phyloP scores from a whole-genome alignment of 2,113 vertebrate species.

The Nibea albiflora region DNA sequence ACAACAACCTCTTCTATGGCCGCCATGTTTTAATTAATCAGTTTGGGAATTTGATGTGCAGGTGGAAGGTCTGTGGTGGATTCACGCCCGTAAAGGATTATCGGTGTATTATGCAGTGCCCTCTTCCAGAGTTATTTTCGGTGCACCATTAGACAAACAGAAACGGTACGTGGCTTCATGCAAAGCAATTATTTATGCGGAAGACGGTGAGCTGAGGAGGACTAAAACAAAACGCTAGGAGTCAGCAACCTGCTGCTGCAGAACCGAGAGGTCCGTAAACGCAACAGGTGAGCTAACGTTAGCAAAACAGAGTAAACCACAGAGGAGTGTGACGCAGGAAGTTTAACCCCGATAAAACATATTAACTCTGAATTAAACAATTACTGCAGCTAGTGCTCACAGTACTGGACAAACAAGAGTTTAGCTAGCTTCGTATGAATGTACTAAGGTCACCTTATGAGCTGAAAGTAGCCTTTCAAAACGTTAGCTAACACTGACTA shows the following conservation, averaged over 20 bases:
- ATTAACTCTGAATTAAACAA: not conserved
- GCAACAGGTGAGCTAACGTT: not conserved
- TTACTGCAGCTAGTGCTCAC: too few relatives aligned
- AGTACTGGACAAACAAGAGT: not conserved
- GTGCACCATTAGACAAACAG: too few relatives aligned
- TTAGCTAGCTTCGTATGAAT: not conserved
- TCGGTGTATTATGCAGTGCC: not conserved
- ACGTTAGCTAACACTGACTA: too few relatives aligned
- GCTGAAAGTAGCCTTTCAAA: too few relatives aligned
- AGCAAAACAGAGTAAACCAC: not conserved
- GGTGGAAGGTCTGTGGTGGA: too few relatives aligned
- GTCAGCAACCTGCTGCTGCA: not conserved
- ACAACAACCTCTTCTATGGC: too few relatives aligned
- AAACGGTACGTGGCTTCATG: not conserved
- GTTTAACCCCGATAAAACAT: not conserved
- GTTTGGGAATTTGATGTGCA: not conserved
- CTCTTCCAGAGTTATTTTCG: not conserved
- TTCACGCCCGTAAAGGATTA: too few relatives aligned
- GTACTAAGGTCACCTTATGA: not conserved
- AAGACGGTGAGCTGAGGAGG: not conserved
- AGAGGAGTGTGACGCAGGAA: not conserved
- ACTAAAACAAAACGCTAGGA: not conserved
- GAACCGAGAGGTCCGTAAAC: accelerated
- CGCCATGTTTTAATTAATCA: not conserved
- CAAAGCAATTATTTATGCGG: not conserved